Base-by-base conservation (phyloP, 2,797 vertebrate species). In the Pipistrellus nathusii region DNA sequence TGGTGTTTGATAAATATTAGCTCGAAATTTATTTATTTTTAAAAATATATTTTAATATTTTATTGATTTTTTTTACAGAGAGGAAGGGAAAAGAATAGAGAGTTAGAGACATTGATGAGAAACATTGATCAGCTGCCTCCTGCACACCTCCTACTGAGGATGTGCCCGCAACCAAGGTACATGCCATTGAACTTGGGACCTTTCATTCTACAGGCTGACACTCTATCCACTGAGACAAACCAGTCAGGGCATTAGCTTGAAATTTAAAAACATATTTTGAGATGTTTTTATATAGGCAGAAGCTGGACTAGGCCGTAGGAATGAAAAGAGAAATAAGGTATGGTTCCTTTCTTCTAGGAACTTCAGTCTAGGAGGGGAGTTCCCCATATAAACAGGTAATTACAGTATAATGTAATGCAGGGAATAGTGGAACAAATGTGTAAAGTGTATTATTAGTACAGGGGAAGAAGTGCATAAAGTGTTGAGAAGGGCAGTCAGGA, bases 231-330 rank as follows among this genome's bases (percentile, higher is more conserved):
- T 44, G 44, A 44, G 44, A 44, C 44, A 44, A 44, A 44, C 44
- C 44, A 44, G 44, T 44, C 10, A 44, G 44, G 44, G 10, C 44
- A 44, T 44, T 44, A 44, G 44, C 44, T 44, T 44, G 44, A 44
- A 44, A 80, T 64, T 87, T 93, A 75, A 83, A 88, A 94, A 64
- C 46, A 66, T 41, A 20, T 76, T 93, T 76, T 93, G 38, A 75
- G 38, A n/a, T 94, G 25, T 90, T 95, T 51, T 18, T 88, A 2
- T 75, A 90, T 64, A 88, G 51, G 38, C 21, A 57, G 81, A 51
- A 87, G 91, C 57, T 78, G 25, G 55, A 77, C 27, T 75, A 83
- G 44, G 0, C 51, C 6, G 6, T 32, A 83, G 57, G 32, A 72
- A 92, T 87, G 75, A 85, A 80, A 81, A 84, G 46, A 84, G 46